Conservation (phyloP, 2,888 invertebrate species). For the Drosophila peninsularis region DNA sequence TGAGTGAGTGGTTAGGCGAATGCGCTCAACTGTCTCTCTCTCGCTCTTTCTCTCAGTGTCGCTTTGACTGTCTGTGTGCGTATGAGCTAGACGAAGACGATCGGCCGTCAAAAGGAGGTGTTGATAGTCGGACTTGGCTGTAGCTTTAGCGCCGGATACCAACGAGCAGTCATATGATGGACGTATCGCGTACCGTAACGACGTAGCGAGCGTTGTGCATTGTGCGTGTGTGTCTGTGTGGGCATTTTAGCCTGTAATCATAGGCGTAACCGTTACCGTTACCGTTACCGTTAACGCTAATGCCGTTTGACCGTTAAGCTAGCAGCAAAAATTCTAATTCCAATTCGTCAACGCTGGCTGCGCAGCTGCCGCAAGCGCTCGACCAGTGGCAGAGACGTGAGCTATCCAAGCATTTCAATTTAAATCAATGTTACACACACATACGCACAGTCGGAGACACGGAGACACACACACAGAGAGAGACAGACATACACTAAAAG, state of each 20-base stretch:
- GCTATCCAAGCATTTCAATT: constrained; percentile 69
- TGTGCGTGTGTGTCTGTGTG: constrained; percentile 2
- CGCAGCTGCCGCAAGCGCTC: constrained; percentile 51
- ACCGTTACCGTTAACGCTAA: constrained; percentile 11
- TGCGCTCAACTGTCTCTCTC: constrained; percentile 2
- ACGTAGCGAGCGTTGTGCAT: constrained; percentile 33
- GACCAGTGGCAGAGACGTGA: constrained; percentile 66
- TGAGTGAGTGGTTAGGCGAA: constrained; percentile 5
- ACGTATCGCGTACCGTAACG: constrained; percentile 71
- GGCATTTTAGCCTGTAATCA: constrained; percentile 20
- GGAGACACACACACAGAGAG: constrained; percentile 19
- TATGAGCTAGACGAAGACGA: constrained; percentile 28
- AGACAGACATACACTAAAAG: constrained; percentile 54
- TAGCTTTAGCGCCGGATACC: constrained; percentile 57
- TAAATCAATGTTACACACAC: constrained; percentile 50
- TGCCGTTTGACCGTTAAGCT: constrained; percentile 28
- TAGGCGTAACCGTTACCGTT: neutral
- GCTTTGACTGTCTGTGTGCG: neutral
- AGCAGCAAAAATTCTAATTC: constrained; percentile 35
- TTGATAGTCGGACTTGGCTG: constrained; percentile 64
- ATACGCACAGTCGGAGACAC: constrained; percentile 21
- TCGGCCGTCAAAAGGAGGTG: constrained; percentile 68
- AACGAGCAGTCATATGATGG: constrained; percentile 74
- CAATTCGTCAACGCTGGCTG: constrained; percentile 44
- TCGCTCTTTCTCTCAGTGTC: neutral